Evolutionary conservation across 37 sponge, comb jelly and placozoan genomes (phyloP).

Genomic region (Bolinopsis microptera): DNA sequence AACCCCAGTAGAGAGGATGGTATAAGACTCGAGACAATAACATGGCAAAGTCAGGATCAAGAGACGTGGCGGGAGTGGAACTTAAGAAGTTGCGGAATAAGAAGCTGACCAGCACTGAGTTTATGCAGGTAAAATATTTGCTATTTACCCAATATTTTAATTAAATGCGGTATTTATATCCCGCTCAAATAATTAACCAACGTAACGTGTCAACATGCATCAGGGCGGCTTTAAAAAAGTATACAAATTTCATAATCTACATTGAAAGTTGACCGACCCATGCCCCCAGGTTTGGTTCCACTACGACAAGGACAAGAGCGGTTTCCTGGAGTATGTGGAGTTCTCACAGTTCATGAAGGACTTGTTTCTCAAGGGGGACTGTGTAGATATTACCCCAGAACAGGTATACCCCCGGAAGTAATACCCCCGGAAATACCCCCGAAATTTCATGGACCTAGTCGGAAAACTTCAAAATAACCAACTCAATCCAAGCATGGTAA

Average conservation of each 20-base stretch:
- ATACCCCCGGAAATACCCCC: no score
- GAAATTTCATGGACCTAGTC: no score
- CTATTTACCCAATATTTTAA: not conserved
- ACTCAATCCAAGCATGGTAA: no score
- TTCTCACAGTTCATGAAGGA: constrained; percentile 65
- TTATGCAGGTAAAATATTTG: constrained; percentile 21
- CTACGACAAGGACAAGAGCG: constrained; percentile 34
- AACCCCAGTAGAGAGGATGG: no score
- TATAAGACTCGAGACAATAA: not conserved
- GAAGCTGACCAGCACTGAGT: constrained; percentile 48
- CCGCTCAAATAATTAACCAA: no score
- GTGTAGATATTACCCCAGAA: not conserved
- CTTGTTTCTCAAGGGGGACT: constrained; percentile 23
- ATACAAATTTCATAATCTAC: no score
- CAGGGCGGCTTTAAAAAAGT: no score
- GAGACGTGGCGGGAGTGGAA: not conserved
- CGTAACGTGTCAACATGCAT: not conserved
- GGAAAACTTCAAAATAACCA: no score
- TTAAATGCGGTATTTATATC: no score
- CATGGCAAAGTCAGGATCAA: not conserved
- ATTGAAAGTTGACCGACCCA: no score
- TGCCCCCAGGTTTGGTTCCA: constrained; percentile 63
- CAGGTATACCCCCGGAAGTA: not conserved
- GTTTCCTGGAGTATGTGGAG: constrained; percentile 47
- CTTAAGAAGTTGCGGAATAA: constrained; percentile 25